Conservation (phyloP, 1,140 invertebrate species). For the Cydia strobilella region DNA sequence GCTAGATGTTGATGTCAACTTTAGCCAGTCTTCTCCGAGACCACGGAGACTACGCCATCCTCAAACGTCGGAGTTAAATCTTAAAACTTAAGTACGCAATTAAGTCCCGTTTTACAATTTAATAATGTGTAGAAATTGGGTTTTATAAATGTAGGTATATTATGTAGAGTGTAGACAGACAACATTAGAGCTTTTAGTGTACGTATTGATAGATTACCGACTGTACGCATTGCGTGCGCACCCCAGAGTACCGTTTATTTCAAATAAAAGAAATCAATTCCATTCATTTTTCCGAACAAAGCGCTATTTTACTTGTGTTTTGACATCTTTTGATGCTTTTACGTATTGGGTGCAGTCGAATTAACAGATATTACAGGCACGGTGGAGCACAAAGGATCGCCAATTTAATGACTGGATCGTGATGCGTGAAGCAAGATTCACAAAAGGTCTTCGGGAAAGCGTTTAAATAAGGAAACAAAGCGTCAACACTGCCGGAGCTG, state of each 20-base stretch:
- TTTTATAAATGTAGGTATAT: neutral
- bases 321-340: conserved; percentile 61
- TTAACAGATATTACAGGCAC: conserved; percentile 36
- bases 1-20: too few species aligned
- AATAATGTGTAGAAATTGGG: too few species aligned
- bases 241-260: conserved; percentile 45
- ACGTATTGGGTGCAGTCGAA: conserved; percentile 47
- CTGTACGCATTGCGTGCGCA: conserved; percentile 44
- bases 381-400: conserved; percentile 37
- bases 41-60: too few species aligned
- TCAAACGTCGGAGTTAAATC: too few species aligned
- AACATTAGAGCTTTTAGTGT: neutral
- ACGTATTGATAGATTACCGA: neutral
- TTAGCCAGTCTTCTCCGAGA: too few species aligned
- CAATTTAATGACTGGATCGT: conserved; percentile 48
- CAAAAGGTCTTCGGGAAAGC: conserved; percentile 24
- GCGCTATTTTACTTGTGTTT: conserved; percentile 53
- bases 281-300: conserved; percentile 49
- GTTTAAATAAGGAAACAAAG: conserved; percentile 1
- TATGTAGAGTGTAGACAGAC: too few species aligned
- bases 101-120: too few species aligned
- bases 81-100: too few species aligned
- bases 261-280: conserved; percentile 40
- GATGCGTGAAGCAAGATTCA: conserved; percentile 33
- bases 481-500: neutral